Evolutionary conservation across 2,888 invertebrate genomes (phyloP).

Genomic region (Barypeithes pellucidus): DNA sequence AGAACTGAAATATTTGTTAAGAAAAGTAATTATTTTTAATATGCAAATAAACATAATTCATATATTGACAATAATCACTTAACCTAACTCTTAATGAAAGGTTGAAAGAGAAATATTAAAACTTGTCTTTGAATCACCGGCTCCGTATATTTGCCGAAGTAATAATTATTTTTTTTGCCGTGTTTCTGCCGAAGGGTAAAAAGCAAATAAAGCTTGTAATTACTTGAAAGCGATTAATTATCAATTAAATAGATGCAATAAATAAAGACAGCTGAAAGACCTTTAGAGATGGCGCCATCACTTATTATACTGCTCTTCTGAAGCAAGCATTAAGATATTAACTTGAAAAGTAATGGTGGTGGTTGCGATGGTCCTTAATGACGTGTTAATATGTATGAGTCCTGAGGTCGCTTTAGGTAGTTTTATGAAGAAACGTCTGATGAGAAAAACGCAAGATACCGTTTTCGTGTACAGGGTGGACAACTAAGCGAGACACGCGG

Average conservation of each 20-base stretch:
- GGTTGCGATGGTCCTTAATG: too few species aligned
- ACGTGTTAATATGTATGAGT: too few species aligned
- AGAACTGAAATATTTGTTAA: conserved; percentile 31
- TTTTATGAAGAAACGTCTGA: too few species aligned
- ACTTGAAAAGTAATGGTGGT: too few species aligned
- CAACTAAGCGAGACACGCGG: too few species aligned
- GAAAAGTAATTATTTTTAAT: conserved; percentile 43
- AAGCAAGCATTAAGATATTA: background rate
- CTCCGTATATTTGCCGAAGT: conserved; percentile 38
- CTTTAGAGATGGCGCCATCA: conserved; percentile 41
- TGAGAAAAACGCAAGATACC: too few species aligned
- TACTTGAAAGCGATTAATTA: conserved; percentile 67
- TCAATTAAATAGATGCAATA: conserved; percentile 66
- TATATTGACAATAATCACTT: conserved; percentile 45
- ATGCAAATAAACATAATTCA: conserved; percentile 44
- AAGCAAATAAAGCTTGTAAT: conserved; percentile 64
- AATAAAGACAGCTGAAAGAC: conserved; percentile 60
- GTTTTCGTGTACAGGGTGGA: too few species aligned
- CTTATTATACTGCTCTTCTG: conserved; percentile 20
- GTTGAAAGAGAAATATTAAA: conserved; percentile 45
- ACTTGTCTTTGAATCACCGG: conserved; percentile 47
- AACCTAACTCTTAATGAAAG: conserved; percentile 39
- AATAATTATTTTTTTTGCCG: conserved; percentile 47
- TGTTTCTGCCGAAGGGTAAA: conserved; percentile 55
- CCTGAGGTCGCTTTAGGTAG: too few species aligned